These are phyloP conservation scores for Poecile montanus DNA, from an alignment of 2,797 vertebrate genomes.

Conservation along the genomic window DNA sequence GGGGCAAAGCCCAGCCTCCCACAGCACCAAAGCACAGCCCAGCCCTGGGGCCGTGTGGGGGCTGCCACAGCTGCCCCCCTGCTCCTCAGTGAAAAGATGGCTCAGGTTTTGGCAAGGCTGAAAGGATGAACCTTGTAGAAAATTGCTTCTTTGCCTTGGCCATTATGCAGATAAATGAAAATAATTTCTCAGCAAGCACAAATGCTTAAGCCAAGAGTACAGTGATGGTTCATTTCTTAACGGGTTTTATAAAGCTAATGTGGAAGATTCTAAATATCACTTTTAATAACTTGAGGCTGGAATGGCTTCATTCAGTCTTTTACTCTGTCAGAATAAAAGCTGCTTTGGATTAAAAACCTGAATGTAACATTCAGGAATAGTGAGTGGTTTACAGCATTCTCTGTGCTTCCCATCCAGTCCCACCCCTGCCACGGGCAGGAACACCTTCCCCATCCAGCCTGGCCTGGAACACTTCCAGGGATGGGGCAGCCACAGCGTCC, in stretches of 20 bases:
- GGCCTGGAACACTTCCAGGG: neutral
- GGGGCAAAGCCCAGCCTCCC: neutral
- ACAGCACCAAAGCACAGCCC: neutral
- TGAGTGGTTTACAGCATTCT: neutral
- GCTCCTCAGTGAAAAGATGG: neutral
- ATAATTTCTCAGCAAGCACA: neutral
- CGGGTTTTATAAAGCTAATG: neutral
- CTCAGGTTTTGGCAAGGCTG: neutral
- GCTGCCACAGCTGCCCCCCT: neutral
- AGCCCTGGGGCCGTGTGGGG: fast-evolving
- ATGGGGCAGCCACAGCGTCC: neutral
- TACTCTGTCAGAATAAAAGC: neutral
- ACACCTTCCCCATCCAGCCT: neutral
- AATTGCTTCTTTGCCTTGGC: neutral
- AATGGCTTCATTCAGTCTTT: neutral
- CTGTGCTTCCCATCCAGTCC: neutral
- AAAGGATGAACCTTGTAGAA: neutral
- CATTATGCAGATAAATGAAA: neutral
- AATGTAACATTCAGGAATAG: neutral
- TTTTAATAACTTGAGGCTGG: neutral
- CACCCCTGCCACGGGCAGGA: neutral
- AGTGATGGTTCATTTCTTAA: neutral
- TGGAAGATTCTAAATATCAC: neutral
- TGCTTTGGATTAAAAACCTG: neutral
- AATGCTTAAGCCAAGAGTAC: neutral